Evolutionary conservation across 2,797 vertebrate species (phyloP).

Genomic region (Pangasius krempfi): DNA sequence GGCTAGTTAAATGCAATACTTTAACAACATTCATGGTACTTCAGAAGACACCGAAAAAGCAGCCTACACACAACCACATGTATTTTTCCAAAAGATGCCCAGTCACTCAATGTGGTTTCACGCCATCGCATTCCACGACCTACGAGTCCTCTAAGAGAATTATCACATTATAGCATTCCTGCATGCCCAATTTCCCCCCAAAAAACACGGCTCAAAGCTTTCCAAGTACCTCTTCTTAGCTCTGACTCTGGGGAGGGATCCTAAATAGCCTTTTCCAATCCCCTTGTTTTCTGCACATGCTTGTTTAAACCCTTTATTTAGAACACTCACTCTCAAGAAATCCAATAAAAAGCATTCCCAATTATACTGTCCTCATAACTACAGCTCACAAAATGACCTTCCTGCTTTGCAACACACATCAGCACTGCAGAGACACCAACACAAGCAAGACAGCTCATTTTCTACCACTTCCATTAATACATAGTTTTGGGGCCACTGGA

Average conservation of each 20-base stretch:
- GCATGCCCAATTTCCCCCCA: slow-evolving; percentile 77
- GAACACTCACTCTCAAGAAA: slow-evolving; percentile 63
- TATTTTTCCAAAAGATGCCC: slow-evolving; percentile 72
- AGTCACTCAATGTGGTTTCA: slow-evolving; percentile 73
- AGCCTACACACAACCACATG: slow-evolving; percentile 69
- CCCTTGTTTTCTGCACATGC: slow-evolving; percentile 71
- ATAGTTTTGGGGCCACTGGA: slow-evolving; percentile 55
- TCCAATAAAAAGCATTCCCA: slow-evolving; percentile 59
- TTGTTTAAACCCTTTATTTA: slow-evolving; percentile 61
- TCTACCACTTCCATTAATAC: slow-evolving; percentile 65
- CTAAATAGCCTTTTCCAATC: slow-evolving; percentile 57
- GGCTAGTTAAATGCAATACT: slow-evolving; percentile 67
- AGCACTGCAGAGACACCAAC: slow-evolving; percentile 52
- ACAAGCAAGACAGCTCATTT: slow-evolving; percentile 60
- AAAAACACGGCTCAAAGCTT: slow-evolving; percentile 74
- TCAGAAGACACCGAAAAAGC: slow-evolving; percentile 54
- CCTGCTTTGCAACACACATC: slow-evolving; percentile 53
- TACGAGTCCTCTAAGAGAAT: slow-evolving; percentile 76
- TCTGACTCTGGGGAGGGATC: slow-evolving; percentile 62
- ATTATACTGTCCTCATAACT: slow-evolving; percentile 63
- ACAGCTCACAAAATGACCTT: slow-evolving; percentile 58
- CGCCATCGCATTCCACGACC: slow-evolving; percentile 74
- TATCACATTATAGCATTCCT: slow-evolving; percentile 81
- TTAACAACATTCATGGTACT: slow-evolving; percentile 63
- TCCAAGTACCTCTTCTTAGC: slow-evolving; percentile 68